Conservation (phyloP, 2,797 vertebrate genomes). For the Neostethus bicornis region DNA sequence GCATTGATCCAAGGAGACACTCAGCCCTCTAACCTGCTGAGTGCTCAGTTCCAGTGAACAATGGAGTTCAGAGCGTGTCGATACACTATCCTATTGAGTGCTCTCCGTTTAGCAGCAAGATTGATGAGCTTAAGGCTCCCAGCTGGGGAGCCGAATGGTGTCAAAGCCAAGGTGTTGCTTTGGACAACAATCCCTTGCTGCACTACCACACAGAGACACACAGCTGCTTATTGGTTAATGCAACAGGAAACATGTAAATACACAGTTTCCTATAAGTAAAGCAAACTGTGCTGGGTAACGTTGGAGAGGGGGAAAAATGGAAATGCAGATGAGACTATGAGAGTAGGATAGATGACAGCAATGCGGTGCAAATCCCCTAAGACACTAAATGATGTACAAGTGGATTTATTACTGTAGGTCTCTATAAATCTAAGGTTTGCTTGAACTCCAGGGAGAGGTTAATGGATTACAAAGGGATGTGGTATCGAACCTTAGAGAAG, state of each 20-base stretch:
- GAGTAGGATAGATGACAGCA: conserved; percentile 65
- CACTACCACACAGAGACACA: conserved; percentile 7
- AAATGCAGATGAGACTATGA: conserved; percentile 60
- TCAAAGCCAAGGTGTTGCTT: conserved; percentile 76
- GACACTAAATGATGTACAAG: conserved; percentile 87
- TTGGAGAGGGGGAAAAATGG: conserved; percentile 44
- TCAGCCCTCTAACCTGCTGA: conserved; percentile 85
- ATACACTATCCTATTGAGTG: conserved; percentile 83
- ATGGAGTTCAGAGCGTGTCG: conserved; percentile 81
- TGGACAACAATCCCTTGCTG: conserved; percentile 51
- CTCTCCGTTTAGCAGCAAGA: conserved; percentile 82
- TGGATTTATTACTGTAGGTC: conserved; percentile 85
- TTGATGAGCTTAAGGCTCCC: conserved; percentile 82
- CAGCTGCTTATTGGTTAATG: conserved; percentile 24
- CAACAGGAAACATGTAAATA: conserved; percentile 12
- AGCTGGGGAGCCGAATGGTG: conserved; percentile 68
- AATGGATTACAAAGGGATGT: conserved; percentile 89
- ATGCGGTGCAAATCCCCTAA: conserved; percentile 77
- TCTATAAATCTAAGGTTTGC: conserved; percentile 86
- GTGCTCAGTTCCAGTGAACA: conserved; percentile 84
- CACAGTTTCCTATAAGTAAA: conserved; percentile 15
- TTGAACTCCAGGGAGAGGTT: conserved; percentile 87
- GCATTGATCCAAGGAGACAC: conserved; percentile 83
- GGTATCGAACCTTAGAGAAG: conserved; percentile 84
- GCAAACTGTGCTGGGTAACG: conserved; percentile 28